Conservation (phyloP, 2,113 vertebrate species). For the Emberiza fucata region DNA sequence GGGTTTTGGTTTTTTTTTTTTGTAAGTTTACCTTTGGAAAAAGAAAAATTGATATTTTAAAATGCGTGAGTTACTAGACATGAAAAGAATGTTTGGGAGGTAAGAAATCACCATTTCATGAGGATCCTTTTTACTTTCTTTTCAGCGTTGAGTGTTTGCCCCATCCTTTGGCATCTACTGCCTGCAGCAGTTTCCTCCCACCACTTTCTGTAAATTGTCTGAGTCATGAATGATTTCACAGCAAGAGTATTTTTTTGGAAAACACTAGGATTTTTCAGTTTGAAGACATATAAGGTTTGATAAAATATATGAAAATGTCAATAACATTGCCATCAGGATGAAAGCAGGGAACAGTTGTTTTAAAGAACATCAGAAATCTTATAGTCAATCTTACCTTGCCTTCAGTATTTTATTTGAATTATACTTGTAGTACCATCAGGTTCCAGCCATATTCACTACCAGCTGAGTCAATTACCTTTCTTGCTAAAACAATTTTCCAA, state of each 20-base stretch:
- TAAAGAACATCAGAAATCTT: background rate
- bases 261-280: background rate
- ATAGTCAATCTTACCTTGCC: background rate
- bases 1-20: background rate
- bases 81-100: background rate
- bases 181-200: background rate
- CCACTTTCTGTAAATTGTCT: background rate
- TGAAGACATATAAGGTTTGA: background rate
- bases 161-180: background rate
- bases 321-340: background rate
- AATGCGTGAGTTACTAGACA: background rate
- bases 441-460: background rate
- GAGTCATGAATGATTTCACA: background rate
- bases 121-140: background rate
- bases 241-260: background rate
- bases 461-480: conserved; percentile 36
- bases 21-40: background rate
- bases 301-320: background rate
- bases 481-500: conserved; percentile 34
- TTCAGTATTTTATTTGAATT: conserved; percentile 26
- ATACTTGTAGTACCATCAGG: background rate
- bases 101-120: background rate
- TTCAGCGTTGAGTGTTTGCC: background rate
- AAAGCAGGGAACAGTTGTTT: background rate
- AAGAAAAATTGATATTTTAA: background rate